phyloP scores from a whole-genome alignment of 2,888 invertebrate genomes.

The Andrena bicolor region DNA sequence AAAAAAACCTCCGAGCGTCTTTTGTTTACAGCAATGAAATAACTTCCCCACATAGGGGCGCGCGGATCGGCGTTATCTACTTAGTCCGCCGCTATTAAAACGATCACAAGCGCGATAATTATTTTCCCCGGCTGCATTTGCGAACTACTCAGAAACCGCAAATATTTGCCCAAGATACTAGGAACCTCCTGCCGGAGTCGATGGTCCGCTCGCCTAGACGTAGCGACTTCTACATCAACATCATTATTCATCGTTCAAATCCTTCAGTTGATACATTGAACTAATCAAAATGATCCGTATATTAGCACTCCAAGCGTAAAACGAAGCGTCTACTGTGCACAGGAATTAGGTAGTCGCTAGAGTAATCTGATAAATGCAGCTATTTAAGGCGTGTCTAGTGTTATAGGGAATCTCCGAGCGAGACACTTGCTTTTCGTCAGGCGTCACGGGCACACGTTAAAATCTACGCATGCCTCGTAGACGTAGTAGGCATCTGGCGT shows the following conservation, averaged over 20 bases:
- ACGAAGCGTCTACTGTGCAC: no score
- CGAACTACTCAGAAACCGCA: slow-evolving; percentile 50
- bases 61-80: neutral
- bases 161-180: slow-evolving; percentile 56
- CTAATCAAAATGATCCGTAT: slow-evolving; percentile 25
- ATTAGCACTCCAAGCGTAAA: neutral
- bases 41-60: neutral
- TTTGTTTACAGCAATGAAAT: neutral
- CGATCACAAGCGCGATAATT: slow-evolving; percentile 39
- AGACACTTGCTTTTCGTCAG: slow-evolving; percentile 43
- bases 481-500: slow-evolving; percentile 69
- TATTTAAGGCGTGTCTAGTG: neutral
- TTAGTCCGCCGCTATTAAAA: slow-evolving; percentile 28
- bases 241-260: slow-evolving; percentile 58
- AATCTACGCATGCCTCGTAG: slow-evolving; percentile 55
- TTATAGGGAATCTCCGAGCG: neutral
- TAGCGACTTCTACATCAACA: slow-evolving; percentile 56
- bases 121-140: slow-evolving; percentile 36
- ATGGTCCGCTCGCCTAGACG: slow-evolving; percentile 51
- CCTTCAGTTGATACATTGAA: slow-evolving; percentile 30
- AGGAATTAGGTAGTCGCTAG: no score
- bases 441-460: slow-evolving; percentile 51
- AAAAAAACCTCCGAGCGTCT: neutral
- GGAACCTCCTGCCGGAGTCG: slow-evolving; percentile 38
- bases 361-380: neutral